Evolutionary conservation across 2,113 vertebrate species (phyloP), one percentile per base, ranked within the genome.

Genomic region (Petrocephalus microphthalmus): DNA sequence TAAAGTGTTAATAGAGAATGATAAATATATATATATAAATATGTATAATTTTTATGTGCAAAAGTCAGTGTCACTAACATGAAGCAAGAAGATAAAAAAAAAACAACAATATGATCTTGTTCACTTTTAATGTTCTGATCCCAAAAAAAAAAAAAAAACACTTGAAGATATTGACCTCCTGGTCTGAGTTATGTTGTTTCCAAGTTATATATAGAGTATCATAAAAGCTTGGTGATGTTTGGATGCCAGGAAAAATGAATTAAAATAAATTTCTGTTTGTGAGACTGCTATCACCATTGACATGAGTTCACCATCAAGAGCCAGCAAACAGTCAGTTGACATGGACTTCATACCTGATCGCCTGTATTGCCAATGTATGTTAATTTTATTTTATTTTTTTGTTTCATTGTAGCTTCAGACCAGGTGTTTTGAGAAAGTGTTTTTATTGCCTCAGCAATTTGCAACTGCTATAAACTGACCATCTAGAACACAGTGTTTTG

Each of bases 41-140:
- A 91, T 92, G 94, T 95, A 95, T 95, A 93, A 95, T 96, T 96
- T 96, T 96, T 96, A 96, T 96, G 95, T 96, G 95, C 94, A 94
- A 93, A 95, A 96, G 93, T 96, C 93, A 90, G 91, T 96, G 95
- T 96, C 94, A 95, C 93, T 93, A 94, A 95, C 71, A 78, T 78
- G 42, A 95, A 94, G 94, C 93, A 96, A 93, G 93, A 94, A 93
- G 93, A 92, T 92, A 91, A 93, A 90, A 92, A 94, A 93, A 93
- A 93, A 33, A 45, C n/a, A 82, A 22, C 0, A 0, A 19, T 93
- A 94, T 90, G 89, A 94, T 91, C 93, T 90, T 93, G 92, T 94
- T 95, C 93, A 94, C 25, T 92, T 91, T 94, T 92, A 92, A 94
- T 90, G 91, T 94, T 89, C 88, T 92, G 91, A 95, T 93, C 93